These are phyloP conservation scores for Rhynchomys soricoides DNA, from an alignment of 2,113 vertebrate genomes.

Conservation along the genomic window DNA sequence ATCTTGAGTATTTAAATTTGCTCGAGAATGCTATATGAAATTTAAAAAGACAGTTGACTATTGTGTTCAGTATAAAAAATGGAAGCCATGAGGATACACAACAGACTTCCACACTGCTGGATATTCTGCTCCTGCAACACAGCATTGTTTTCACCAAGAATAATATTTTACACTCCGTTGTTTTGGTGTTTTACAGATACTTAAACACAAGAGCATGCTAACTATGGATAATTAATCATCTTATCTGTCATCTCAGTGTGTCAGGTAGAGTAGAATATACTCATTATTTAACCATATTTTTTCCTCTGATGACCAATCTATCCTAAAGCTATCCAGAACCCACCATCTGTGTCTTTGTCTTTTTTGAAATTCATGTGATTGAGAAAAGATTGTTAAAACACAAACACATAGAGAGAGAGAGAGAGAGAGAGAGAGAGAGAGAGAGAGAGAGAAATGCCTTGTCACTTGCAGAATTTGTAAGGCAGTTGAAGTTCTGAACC, in stretches of 20 bases:
- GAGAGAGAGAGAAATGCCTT: neutral
- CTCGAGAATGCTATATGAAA: neutral
- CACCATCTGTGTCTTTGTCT: neutral
- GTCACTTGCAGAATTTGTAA: neutral
- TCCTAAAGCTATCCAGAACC: neutral
- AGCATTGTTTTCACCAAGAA: neutral
- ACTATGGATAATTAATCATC: neutral
- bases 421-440: no score
- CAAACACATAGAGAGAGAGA: neutral
- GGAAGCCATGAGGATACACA: neutral
- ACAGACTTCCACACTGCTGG: no score
- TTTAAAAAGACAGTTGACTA: no score
- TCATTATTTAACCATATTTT: neutral
- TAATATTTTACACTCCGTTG: neutral
- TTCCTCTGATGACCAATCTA: neutral
- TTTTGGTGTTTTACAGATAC: no score
- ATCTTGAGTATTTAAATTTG: neutral
- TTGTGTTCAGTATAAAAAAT: neutral
- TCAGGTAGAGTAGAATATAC: neutral
- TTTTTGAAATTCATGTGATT: neutral
- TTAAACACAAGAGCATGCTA: neutral
- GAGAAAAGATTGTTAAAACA: neutral
- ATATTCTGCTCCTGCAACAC: neutral
- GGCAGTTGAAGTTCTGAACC: neutral
- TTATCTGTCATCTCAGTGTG: neutral